These are phyloP conservation scores for Cosmia trapezina DNA, from an alignment of 2,888 invertebrate genomes.

Conservation along the genomic window DNA sequence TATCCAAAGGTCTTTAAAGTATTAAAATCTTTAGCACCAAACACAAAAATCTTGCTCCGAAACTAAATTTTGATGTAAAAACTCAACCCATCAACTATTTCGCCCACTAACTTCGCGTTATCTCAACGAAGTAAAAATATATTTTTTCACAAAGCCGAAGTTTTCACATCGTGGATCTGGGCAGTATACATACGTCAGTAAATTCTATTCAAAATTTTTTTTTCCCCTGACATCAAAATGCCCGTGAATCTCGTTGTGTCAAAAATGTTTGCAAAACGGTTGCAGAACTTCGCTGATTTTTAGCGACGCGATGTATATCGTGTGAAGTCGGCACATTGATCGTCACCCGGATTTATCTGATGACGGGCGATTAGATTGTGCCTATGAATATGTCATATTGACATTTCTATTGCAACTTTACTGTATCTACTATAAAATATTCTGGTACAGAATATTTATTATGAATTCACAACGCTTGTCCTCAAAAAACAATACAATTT, in stretches of 20 bases:
- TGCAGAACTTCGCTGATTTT: constrained; percentile 23
- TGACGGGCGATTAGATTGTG: constrained; percentile 11
- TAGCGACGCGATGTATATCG: constrained; percentile 20
- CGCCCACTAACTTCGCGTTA: constrained; percentile 11
- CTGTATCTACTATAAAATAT: not conserved
- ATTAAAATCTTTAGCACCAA: not conserved
- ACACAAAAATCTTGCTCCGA: not conserved
- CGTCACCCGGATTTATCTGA: constrained; percentile 21
- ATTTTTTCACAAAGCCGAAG: constrained; percentile 13
- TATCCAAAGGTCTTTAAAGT: not conserved
- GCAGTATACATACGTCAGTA: not conserved
- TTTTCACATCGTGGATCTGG: constrained; percentile 3
- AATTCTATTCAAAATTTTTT: constrained; percentile 20
- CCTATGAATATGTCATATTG: constrained; percentile 12
- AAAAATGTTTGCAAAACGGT: constrained; percentile 31
- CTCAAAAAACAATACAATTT: constrained; percentile 53
- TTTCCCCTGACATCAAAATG: constrained; percentile 3
- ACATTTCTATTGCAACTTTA: not conserved
- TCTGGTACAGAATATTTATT: constrained; percentile 10
- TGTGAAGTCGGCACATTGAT: constrained; percentile 26
- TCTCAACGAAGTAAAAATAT: constrained; percentile 11
- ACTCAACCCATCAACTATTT: constrained; percentile 46
- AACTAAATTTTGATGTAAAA: constrained; percentile 11
- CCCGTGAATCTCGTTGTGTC: constrained; percentile 29
- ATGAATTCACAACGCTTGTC: constrained; percentile 27